Evolutionary conservation across 2,888 invertebrate species (phyloP).

Genomic region (Petrolisthes manimaculis): DNA sequence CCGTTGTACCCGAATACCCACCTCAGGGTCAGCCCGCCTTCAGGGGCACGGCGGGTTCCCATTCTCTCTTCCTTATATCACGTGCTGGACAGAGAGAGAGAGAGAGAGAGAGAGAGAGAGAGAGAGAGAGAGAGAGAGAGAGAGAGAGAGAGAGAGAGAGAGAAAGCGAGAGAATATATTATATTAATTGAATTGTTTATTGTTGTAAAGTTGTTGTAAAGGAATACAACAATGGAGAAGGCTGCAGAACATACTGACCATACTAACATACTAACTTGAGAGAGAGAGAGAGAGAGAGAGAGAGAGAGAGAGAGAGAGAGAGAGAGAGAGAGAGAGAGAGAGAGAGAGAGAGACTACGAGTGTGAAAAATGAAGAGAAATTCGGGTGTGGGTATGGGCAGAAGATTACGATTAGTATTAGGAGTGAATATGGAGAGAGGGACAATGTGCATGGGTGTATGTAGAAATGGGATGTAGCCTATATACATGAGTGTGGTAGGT

Average conservation of each 20-base stretch:
- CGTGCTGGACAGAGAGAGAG: background rate
- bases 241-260: background rate
- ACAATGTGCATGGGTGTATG: constrained; percentile 14
- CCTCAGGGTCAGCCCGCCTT: constrained; percentile 67
- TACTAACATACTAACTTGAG: background rate
- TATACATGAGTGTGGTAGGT: constrained; percentile 10
- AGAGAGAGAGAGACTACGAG: background rate
- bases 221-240: no score
- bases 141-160: background rate
- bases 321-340: constrained; percentile 19
- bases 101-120: background rate
- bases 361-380: constrained; percentile 1
- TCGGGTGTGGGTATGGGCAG: background rate
- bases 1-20: constrained; percentile 72
- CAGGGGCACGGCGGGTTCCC: constrained; percentile 51
- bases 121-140: background rate
- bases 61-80: background rate
- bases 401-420: background rate
- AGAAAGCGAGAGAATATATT: background rate
- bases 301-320: constrained; percentile 27
- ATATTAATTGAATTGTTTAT: background rate
- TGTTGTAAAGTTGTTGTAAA: background rate
- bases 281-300: constrained; percentile 37
- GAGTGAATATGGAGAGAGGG: background rate
- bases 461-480: constrained; percentile 13